A percentile compares a stretch with the other conserved stretches of the same genome.
These are phyloP conservation scores for Pinctada fucata DNA, from an alignment of 2,888 invertebrate genomes.

Conservation along the genomic window DNA sequence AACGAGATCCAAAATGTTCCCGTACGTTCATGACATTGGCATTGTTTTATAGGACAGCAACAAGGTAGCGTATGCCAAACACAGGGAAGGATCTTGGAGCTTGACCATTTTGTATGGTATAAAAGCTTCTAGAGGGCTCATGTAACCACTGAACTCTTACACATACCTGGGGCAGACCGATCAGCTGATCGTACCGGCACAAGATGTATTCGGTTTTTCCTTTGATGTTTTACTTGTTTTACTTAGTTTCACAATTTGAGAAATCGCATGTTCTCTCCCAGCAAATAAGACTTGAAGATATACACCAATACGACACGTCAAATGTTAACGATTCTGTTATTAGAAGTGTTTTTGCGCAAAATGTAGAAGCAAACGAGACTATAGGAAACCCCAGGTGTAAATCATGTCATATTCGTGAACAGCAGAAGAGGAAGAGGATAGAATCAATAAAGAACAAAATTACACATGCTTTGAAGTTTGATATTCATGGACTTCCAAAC, in stretches of 20 bases:
- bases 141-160: constrained; percentile 34
- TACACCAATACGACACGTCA: constrained; percentile 19
- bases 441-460: constrained; percentile 39
- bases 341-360: constrained; percentile 18
- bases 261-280: constrained; percentile 9
- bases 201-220: constrained; percentile 21
- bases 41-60: background rate
- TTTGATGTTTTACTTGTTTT: constrained; percentile 15
- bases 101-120: constrained; percentile 37
- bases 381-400: constrained; percentile 13
- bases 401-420: constrained; percentile 28
- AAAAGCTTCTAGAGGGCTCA: constrained; percentile 33
- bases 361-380: constrained; percentile 1
- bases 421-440: constrained; percentile 34
- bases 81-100: background rate
- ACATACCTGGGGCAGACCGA: constrained; percentile 23
- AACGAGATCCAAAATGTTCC: background rate
- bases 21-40: too few species aligned
- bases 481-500: constrained; percentile 54
- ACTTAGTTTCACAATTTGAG: background rate
- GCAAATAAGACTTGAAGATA: constrained; percentile 4
- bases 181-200: constrained; percentile 39
- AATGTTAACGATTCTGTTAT: constrained; percentile 27
- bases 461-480: constrained; percentile 37
- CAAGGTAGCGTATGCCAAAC: background rate